Evolutionary conservation across 2,113 vertebrate genomes (phyloP), one percentile per base, ranked within the genome.

Genomic region (Ancistrus triradiatus): DNA sequence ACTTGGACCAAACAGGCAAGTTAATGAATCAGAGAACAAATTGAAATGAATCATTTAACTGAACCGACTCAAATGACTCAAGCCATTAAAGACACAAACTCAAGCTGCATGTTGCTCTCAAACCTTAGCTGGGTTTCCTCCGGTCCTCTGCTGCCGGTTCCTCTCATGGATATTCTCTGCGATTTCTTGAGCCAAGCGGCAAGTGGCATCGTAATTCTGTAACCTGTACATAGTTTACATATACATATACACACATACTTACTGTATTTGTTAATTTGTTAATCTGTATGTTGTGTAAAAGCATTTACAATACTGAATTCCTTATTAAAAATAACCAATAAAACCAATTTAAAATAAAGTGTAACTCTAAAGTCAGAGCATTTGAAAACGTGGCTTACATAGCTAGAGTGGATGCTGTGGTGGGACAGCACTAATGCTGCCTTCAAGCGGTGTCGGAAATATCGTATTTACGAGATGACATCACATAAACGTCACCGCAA

Each of bases 121-220:
- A 80, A 95, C 95, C 92, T 94, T 97, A 9, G 89, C 78, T 13
- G 90, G 82, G 77, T 89, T 98, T 18, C 92, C 93, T 49, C 92
- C 93, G 28, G 85, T 93, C 63, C 93, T 88, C 73, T 92, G 90
- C 73, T 79, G 87, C 37, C 89, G 87, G 80, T 89, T 95, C 18
- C 92, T 80, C 67, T 95, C 91, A 78, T 96, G 92, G 57, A 95
- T 88, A 65, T 85, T 95, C 85, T 97, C 95, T 3, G 94, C 93
- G 43, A 91, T 84, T 72, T 98, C 94, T 70, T 97, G 95, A 14
- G 93, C 90, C 67, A 91, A 74, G 8, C 90, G 89, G 57, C 91
- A 93, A 1, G 94, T 80, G 59, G 90, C 88, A 58, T 94, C 94
- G 6, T 95, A 90, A 28, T 90, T 87, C 63, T 88, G 84, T 24